phyloP scores from a whole-genome alignment of 2,888 invertebrate species.

The Parelbella ahira region DNA sequence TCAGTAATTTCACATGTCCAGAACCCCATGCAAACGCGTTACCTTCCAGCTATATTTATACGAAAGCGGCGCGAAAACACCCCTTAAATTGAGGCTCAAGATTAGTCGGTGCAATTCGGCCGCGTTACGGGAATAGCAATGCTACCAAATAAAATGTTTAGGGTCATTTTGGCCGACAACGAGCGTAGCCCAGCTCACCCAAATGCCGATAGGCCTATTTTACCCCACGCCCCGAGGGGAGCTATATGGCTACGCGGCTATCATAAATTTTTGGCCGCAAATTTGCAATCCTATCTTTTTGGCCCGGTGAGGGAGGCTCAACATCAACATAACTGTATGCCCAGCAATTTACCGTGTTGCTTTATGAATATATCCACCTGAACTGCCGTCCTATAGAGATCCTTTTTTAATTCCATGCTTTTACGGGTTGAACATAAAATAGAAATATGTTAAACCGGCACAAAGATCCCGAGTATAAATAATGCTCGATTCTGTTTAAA shows the following conservation, averaged over 20 bases:
- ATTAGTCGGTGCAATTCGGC: conserved; percentile 69
- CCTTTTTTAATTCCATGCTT: conserved; percentile 21
- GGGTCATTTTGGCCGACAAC: conserved; percentile 75
- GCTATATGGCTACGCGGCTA: conserved; percentile 54
- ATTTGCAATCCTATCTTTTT: conserved; percentile 79
- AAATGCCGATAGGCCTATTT: conserved; percentile 76
- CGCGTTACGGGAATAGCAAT: conserved; percentile 69
- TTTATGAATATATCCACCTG: conserved; percentile 53
- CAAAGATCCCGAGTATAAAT: conserved; percentile 15
- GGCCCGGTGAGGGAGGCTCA: conserved; percentile 63
- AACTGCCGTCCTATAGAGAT: conserved; percentile 20
- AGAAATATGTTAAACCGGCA: conserved; percentile 21
- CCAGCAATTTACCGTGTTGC: conserved; percentile 62
- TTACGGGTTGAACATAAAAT: conserved; percentile 20
- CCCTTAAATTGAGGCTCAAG: conserved; percentile 69
- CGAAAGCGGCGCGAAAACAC: conserved; percentile 64
- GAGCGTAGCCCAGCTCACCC: conserved; percentile 66
- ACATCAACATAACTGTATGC: conserved; percentile 76
- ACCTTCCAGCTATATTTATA: conserved; percentile 61
- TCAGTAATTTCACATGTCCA: conserved; percentile 36
- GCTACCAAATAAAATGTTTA: conserved; percentile 79
- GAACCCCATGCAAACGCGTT: conserved; percentile 45
- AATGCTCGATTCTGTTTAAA: conserved; percentile 7
- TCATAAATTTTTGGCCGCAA: conserved; percentile 79
- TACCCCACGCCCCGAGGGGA: conserved; percentile 61